A percentile compares a stretch with the other conserved stretches of the same genome.
phyloP scores from a whole-genome alignment of 2,797 vertebrate genomes.

The Pteronotus mesoamericanus region DNA sequence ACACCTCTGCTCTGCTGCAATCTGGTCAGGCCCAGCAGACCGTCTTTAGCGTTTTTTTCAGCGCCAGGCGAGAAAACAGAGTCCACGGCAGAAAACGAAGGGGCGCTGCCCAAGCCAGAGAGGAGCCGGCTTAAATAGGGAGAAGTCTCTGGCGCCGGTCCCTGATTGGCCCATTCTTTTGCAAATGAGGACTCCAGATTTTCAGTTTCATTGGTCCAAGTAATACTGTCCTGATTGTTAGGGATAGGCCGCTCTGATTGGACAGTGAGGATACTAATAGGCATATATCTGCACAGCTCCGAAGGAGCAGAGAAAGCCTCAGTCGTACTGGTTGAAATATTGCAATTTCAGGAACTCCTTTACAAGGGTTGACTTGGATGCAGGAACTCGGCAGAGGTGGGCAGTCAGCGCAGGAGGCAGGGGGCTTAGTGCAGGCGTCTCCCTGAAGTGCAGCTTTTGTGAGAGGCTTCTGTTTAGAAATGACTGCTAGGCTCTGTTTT shows the following conservation, averaged over 20 bases:
- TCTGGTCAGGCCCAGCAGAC: background rate
- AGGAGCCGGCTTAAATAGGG: background rate
- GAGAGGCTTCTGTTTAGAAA: background rate
- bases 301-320: background rate
- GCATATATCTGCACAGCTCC: background rate
- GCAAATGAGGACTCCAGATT: background rate
- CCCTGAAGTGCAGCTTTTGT: background rate
- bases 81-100: fast-evolving
- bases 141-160: background rate
- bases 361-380: background rate
- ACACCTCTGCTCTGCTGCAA: background rate
- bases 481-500: background rate
- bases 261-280: background rate
- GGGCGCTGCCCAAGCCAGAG: background rate
- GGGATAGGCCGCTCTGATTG: background rate
- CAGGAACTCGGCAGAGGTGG: background rate
- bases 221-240: background rate
- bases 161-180: background rate
- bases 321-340: too few relatives aligned
- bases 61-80: background rate
- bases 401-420: background rate
- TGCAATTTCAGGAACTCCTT: background rate
- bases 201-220: background rate
- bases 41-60: background rate
- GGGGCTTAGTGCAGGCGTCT: background rate